Conservation (phyloP, 2,888 invertebrate genomes). For the Drosophila testacea region DNA sequence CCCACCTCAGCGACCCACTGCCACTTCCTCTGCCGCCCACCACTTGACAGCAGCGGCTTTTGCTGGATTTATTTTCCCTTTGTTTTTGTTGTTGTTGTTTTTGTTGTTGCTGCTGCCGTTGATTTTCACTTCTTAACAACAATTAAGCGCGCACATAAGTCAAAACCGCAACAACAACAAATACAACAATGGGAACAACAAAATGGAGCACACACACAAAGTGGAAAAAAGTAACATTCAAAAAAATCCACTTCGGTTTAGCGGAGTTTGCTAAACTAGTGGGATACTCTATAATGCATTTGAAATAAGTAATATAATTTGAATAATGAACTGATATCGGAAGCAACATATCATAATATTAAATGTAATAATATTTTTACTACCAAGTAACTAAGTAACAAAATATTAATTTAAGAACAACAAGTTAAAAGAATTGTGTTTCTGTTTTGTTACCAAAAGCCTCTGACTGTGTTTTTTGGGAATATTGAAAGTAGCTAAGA, state of each 20-base stretch:
- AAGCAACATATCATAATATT: no score
- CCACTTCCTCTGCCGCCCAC: slow-evolving; percentile 60
- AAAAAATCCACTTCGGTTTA: slow-evolving; percentile 14
- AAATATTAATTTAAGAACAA: no score
- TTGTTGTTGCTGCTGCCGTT: slow-evolving; percentile 56
- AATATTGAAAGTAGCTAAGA: no score
- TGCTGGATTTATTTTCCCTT: slow-evolving; percentile 70
- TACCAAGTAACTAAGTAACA: no score
- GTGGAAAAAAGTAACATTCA: slow-evolving; percentile 36
- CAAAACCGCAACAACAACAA: slow-evolving; percentile 75
- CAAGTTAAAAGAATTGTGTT: no score
- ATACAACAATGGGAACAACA: slow-evolving; percentile 63
- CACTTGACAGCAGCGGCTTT: slow-evolving; percentile 70
- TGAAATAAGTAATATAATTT: background rate
- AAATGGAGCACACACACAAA: slow-evolving; percentile 74
- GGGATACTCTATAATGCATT: slow-evolving; percentile 27
- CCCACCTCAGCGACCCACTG: slow-evolving; percentile 17
- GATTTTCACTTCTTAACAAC: slow-evolving; percentile 81
- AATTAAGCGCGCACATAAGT: slow-evolving; percentile 80
- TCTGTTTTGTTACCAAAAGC: no score
- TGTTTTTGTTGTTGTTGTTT: background rate
- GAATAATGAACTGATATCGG: no score
- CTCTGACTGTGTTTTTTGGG: no score
- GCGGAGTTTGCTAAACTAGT: slow-evolving; percentile 10
- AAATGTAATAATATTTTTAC: no score